Evolutionary conservation across 2,888 invertebrate genomes (phyloP), one percentile per base, ranked within the genome.

Genomic region (Oasisia sp.): DNA sequence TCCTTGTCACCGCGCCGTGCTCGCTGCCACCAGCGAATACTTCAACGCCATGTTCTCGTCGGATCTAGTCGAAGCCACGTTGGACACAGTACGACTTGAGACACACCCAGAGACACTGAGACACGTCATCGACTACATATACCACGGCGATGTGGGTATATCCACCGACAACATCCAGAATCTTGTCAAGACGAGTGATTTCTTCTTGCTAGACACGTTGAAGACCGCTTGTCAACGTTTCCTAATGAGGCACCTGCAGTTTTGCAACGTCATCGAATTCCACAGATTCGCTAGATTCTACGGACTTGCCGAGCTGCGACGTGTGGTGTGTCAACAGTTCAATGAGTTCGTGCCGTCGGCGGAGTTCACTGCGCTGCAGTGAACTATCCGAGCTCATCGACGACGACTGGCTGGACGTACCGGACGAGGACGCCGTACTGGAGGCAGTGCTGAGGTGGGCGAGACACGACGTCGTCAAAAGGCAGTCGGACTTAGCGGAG

Each of bases 371-470:
- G 92, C 93, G 32, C 32, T 93, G 58, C 32, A 92, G 90, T 32
- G 93, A 93, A 32, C 91, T 93, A 7, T 93, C 93, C 89, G 93
- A 93, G 90, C 93, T 93, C 90, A 91, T 93, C 19, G 91, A 92
- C 19, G 93, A 93, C 32, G 93, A 93, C 91, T 89, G 14, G 27
- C 92, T 93, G 1, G 14, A 91, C 32, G 93, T 93, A 8, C 32
- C 32, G 19, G 92, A 90, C 27, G 93, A 93, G 89, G 93, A 93
- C 90, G 44, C 92, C 19, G 93, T n/a, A n/a, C n/a, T n/a, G n/a
- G n/a, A n/a, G n/a, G n/a, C n/a, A n/a, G n/a, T n/a, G n/a, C n/a
- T n/a, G 92, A 93, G 19, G 93, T 93, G 93, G 93, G 89, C 91
- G 58, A 32, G 58, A 27, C 89, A 91, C n/a, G 93, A 93, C 74